Percentiles rank a stretch among this genome's conserved stretches.
These are phyloP conservation scores for Rhea americana DNA, from an alignment of 2,113 vertebrate species.

Conservation along the genomic window DNA sequence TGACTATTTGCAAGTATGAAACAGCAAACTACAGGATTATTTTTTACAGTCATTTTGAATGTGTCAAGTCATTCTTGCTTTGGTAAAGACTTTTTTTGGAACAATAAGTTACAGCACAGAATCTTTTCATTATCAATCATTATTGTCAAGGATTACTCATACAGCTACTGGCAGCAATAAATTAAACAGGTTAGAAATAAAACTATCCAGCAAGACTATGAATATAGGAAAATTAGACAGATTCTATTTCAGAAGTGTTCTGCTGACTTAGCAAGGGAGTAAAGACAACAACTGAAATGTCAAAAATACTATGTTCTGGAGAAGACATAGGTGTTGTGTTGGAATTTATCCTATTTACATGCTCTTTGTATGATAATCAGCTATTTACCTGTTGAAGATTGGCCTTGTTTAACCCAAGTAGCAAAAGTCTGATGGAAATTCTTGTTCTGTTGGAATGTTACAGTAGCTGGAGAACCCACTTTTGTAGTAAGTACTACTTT, in stretches of 20 bases:
- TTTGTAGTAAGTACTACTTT: constrained; percentile 95
- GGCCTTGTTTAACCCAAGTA: constrained; percentile 98
- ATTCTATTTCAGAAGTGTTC: not conserved
- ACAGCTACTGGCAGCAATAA: not conserved
- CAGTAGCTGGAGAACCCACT: constrained; percentile 87
- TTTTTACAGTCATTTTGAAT: not conserved
- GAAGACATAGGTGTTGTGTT: not conserved
- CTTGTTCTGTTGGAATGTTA: constrained; percentile 96
- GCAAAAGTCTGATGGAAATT: constrained; percentile 98
- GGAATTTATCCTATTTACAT: not conserved
- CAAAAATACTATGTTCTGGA: not conserved
- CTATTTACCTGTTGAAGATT: constrained; percentile 86
- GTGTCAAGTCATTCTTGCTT: not conserved
- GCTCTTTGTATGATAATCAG: not conserved
- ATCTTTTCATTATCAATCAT: not conserved
- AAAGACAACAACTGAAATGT: not conserved
- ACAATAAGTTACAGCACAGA: not conserved
- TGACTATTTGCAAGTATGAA: constrained; percentile 61
- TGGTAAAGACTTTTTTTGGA: not conserved
- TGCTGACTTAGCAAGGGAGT: not conserved
- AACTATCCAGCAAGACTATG: not conserved
- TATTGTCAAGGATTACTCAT: not conserved
- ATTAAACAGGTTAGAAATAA: constrained; percentile 25
- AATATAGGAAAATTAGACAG: not conserved
- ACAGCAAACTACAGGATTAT: constrained; percentile 38